Conservation (phyloP, 2,113 vertebrate genomes). For the Colaptes auratus region DNA sequence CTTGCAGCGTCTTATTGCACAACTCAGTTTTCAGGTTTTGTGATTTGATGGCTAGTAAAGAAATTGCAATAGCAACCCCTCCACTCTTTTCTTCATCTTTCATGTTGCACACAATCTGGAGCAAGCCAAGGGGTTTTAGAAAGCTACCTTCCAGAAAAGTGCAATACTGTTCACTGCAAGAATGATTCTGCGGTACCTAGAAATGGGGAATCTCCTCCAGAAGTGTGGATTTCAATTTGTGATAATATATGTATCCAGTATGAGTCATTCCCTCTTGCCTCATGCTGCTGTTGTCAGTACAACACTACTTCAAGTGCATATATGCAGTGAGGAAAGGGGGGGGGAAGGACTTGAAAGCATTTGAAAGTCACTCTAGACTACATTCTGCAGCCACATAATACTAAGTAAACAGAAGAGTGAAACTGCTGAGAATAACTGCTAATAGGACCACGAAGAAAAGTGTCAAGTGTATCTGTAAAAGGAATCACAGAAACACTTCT, state of each 20-base stretch:
- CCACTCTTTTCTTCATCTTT: neutral
- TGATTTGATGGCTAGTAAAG: neutral
- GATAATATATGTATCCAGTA: neutral
- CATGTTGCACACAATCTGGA: neutral
- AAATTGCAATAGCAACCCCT: neutral
- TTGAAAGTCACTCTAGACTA: neutral
- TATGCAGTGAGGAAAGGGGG: neutral
- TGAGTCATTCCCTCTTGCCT: neutral
- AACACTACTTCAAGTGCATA: neutral
- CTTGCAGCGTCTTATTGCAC: neutral
- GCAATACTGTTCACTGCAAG: neutral
- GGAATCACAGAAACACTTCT: neutral
- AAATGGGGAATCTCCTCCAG: neutral
- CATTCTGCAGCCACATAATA: neutral
- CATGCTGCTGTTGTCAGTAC: neutral
- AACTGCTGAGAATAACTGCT: conserved; percentile 14
- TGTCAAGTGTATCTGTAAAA: neutral
- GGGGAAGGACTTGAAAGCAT: neutral
- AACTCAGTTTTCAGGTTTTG: neutral
- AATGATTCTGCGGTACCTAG: neutral
- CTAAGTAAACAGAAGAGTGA: neutral
- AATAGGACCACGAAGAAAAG: neutral
- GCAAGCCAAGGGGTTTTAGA: neutral
- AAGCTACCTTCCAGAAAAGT: neutral
- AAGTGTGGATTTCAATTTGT: neutral